These are phyloP conservation scores for Drosophila robusta DNA, from an alignment of 2,888 invertebrate genomes.

Conservation along the genomic window DNA sequence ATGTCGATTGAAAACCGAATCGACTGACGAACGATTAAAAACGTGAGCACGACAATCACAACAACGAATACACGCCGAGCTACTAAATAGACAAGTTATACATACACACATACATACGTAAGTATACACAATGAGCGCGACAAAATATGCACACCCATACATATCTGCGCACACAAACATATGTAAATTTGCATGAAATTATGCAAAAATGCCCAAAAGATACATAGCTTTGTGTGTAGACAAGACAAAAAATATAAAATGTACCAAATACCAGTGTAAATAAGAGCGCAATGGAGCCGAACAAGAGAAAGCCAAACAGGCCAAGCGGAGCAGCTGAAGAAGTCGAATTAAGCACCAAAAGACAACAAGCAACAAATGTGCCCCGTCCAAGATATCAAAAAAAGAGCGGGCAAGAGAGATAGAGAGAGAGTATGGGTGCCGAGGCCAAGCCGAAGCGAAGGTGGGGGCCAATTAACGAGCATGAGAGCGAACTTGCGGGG, in stretches of 20 bases:
- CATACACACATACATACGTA: slow-evolving; percentile 49
- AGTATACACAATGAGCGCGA: slow-evolving; percentile 29
- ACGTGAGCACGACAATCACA: slow-evolving; percentile 74
- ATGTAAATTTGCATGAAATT: slow-evolving; percentile 76
- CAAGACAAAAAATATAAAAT: slow-evolving; percentile 20
- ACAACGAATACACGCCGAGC: slow-evolving; percentile 39
- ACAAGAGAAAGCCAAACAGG: slow-evolving; percentile 61
- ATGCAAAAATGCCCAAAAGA: slow-evolving; percentile 72
- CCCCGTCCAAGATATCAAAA: slow-evolving; percentile 15
- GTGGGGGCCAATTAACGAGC: slow-evolving; percentile 45
- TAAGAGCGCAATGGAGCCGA: slow-evolving; percentile 53
- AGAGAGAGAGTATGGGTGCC: slow-evolving; percentile 10
- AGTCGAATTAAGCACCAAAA: slow-evolving; percentile 36
- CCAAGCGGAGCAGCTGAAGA: slow-evolving; percentile 48
- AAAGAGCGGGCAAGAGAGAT: slow-evolving; percentile 23
- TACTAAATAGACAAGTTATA: slow-evolving; percentile 56
- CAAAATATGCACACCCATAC: slow-evolving; percentile 27
- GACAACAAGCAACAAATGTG: slow-evolving; percentile 69
- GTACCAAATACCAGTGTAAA: slow-evolving; percentile 36
- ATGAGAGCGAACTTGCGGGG: slow-evolving; percentile 62
- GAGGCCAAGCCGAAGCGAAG: slow-evolving; percentile 30
- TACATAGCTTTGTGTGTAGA: slow-evolving; percentile 19
- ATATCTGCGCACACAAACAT: neutral
- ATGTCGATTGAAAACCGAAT: slow-evolving; percentile 70
- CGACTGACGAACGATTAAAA: slow-evolving; percentile 75